Conservation (phyloP, 2,888 invertebrate species). For the Drosophila koepferae region DNA sequence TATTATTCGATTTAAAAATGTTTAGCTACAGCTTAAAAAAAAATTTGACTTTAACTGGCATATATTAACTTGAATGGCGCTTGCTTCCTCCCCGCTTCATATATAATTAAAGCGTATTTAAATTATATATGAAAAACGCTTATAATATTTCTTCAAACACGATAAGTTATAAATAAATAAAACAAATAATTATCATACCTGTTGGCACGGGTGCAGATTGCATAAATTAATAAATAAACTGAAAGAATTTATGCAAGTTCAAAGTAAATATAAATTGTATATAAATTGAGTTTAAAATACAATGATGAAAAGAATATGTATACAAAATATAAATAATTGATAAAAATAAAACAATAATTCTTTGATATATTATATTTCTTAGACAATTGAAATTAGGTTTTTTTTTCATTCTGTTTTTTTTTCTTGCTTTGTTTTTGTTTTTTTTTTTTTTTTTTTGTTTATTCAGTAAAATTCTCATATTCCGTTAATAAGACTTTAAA, state of each 20-base stretch:
- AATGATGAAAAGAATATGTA: not conserved
- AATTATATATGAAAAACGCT: not conserved
- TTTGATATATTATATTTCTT: constrained; percentile 27
- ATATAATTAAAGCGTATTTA: not conserved
- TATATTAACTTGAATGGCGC: not conserved
- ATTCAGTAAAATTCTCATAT: constrained; percentile 81
- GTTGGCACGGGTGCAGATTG: constrained; percentile 15
- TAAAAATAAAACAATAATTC: constrained; percentile 8
- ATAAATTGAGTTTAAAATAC: constrained; percentile 4
- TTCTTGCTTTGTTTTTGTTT: constrained; percentile 17
- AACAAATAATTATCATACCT: constrained; percentile 17
- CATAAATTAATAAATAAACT: constrained; percentile 27
- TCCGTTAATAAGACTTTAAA: constrained; percentile 78
- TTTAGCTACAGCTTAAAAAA: not conserved
- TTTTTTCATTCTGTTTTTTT: constrained; percentile 22
- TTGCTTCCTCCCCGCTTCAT: not conserved
- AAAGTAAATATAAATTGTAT: constrained; percentile 21
- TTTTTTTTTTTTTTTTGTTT: constrained; percentile 43
- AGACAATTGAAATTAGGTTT: constrained; percentile 20
- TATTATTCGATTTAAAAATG: not conserved
- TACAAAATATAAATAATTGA: not conserved
- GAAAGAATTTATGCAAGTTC: constrained; percentile 35
- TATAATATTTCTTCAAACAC: not conserved
- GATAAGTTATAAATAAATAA: constrained; percentile 14
- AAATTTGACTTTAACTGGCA: not conserved